Evolutionary conservation across 2,888 invertebrate genomes (phyloP).

Genomic region (Hirudinaria manillensis): DNA sequence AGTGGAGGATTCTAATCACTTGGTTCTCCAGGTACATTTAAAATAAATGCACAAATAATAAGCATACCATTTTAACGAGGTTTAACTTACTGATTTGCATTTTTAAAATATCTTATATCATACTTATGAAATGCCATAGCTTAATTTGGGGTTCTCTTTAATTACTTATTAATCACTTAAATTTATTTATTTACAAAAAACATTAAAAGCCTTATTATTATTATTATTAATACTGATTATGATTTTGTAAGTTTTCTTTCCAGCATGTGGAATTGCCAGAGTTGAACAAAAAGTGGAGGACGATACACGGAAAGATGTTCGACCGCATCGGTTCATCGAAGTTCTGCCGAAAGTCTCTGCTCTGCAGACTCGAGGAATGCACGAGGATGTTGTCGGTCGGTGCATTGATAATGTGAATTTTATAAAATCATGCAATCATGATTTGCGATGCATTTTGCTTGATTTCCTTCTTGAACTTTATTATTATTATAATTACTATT

Average conservation of each 20-base stretch:
- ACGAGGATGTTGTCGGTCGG: neutral
- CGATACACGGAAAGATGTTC: neutral
- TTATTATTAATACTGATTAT: neutral
- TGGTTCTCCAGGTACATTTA: no score
- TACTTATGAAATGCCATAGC: neutral
- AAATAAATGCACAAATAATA: neutral
- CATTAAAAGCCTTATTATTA: neutral
- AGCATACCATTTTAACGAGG: neutral
- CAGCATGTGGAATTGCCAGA: neutral
- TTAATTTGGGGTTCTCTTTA: neutral
- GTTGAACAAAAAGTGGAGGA: neutral
- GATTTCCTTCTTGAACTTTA: no score
- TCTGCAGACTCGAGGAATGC: neutral
- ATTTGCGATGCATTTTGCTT: no score
- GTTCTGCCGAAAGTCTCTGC: conserved; percentile 3
- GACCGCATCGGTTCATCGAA: neutral
- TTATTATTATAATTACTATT: no score
- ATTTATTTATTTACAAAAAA: neutral
- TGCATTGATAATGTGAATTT: no score
- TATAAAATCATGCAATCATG: no score
- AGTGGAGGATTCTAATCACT: neutral
- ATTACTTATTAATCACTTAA: neutral
- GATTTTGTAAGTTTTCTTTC: neutral
- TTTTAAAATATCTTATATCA: neutral
- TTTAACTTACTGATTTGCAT: neutral